Base-by-base conservation (phyloP, 2,797 vertebrate species). In the Myioborus melanocephalus region DNA sequence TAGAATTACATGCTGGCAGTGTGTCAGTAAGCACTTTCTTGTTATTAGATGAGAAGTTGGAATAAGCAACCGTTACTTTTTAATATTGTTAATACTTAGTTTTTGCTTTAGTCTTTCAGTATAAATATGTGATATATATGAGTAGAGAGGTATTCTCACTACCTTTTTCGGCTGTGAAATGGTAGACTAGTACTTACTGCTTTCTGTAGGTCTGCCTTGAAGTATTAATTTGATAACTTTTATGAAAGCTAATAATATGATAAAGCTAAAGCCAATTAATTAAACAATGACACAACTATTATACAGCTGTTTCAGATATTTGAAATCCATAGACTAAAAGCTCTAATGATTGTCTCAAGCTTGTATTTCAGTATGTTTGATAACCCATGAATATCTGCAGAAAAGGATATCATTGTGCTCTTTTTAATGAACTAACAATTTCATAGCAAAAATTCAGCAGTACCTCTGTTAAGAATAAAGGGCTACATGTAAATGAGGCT, bases 351-450 rank as follows among this genome's bases (percentile, higher is more conserved):
- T 90, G 46, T 73, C 75, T 71, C 63, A 18, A 96, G 93, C 81
- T 57, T 70, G 9, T 96, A 95, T 96, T 95, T 96, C 85, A 77
- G 90, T 79, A 82, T 86, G 93, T 96, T 94, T 37, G 96, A 76
- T 96, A 96, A 95, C 92, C 32, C 85, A 92, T 95, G 68, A 95
- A 32, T 97, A 97, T 97, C 96, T 96, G 60, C 71, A 94, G 96
- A 90, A 96, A 89, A 95, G 71, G 93, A 89, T 97, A 87, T 55
- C 79, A 94, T 94, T 97, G 91, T 97, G 81, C 93, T 93, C 81
- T 90, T 93, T 94, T 84, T 97, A 97, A 98, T 94, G 96, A 97
- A 96, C 94, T 94, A 94, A 97, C 91, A 96, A 83, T 97, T 97
- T 95, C 68, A 90, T 80, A 84, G 57, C n/a, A 65, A 93, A 96